Evolutionary conservation across 2,888 invertebrate species (phyloP), one percentile per base, ranked within the genome.

Genomic region (Eueremaeus valkanovi): DNA sequence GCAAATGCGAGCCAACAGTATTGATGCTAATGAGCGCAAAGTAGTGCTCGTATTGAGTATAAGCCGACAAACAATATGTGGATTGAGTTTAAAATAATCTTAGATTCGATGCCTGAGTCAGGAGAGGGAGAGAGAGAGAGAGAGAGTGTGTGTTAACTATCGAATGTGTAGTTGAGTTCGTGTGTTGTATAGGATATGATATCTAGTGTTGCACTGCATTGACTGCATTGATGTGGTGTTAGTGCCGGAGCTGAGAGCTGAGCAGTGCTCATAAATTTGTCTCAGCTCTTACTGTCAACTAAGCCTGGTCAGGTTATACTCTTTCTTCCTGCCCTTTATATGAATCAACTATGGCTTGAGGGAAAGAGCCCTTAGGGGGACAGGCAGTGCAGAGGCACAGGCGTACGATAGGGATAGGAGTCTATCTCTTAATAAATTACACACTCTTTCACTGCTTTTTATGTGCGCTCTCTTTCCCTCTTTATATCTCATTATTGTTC

Each of bases 361-460:
- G 66, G 66, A 66, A 36, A 31, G 29, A 27, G 27, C 27, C 61
- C 61, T 27, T 66, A 31, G 36, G 66, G 66, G 27, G 21, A 36
- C 36, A 36, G 36, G 6, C 36, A 5, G 5, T 11, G 49, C 3
- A 18, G 49, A 18, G 49, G 49, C 3, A 18, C 8, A 18, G 49
- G 49, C 8, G 49, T 9, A n/a, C 21, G 58, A 24, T n/a, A n/a
- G 66, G 66, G 66, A n/a, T 18, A 66, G 66, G 33, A 66, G 33
- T 33, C n/a, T 36, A 66, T 66, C 66, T 66, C 66, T 66, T 66
- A 66, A 66, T 66, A 66, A 66, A 66, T 66, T 66, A 66, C 66
- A 66, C 66, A 36, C 66, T 33, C 66, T 66, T 36, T 66, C 36
- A 33, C 9, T 36, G 21, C 66, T 36, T 29, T 66, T 36, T 36